Percentiles rank a stretch among this genome's conserved stretches.
Evolutionary conservation across 2,113 vertebrate genomes (phyloP).

Genomic region (Muscicapa adusta): DNA sequence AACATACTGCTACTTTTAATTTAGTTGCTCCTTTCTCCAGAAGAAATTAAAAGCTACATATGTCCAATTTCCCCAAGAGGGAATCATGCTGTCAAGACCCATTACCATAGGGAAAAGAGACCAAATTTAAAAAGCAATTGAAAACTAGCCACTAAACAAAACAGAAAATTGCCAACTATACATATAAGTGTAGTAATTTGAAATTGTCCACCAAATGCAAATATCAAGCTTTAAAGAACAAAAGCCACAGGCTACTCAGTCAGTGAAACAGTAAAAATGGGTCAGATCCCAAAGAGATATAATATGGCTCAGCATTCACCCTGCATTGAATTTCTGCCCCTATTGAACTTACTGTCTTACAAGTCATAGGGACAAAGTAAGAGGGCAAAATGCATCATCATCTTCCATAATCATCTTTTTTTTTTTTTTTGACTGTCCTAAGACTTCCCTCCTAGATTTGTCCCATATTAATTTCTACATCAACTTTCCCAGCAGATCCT

Average conservation of each 20-base stretch:
- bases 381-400: not conserved
- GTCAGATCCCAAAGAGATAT: not conserved
- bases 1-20: slow-evolving; percentile 47
- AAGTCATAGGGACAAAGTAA: not conserved
- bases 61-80: slow-evolving; percentile 26
- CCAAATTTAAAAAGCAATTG: not conserved
- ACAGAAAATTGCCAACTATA: not conserved
- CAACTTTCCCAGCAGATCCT: not conserved
- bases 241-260: not conserved
- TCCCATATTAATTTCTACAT: not conserved
- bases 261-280: not conserved
- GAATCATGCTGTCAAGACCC: slow-evolving; percentile 11
- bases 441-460: not conserved
- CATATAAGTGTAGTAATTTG: not conserved
- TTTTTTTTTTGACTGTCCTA: not conserved
- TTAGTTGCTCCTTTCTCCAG: slow-evolving; percentile 1
- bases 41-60: slow-evolving; percentile 56
- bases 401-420: not conserved
- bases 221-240: not conserved
- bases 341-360: not conserved
- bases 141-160: not conserved
- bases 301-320: not conserved
- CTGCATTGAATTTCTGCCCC: rapidly evolving
- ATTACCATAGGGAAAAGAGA: not conserved
- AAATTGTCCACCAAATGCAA: not conserved